Percentiles rank a stretch among this genome's conserved stretches.
These are phyloP conservation scores for Aplodontia rufa DNA, from an alignment of 2,113 vertebrate species.

Conservation along the genomic window DNA sequence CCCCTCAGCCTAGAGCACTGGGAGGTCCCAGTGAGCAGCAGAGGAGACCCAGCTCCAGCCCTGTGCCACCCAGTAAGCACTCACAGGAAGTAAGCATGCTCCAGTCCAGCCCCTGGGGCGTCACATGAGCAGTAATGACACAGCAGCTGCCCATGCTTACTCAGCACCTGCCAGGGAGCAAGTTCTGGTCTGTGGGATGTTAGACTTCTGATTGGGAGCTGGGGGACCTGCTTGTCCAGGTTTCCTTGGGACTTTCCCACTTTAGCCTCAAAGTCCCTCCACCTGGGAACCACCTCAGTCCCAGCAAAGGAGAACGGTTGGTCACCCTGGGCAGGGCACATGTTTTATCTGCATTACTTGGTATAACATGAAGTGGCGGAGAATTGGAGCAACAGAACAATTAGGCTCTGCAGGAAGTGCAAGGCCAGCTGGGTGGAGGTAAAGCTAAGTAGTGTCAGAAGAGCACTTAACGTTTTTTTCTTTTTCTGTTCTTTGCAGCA, in stretches of 20 bases:
- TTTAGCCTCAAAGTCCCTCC: not conserved
- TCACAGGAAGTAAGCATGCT: not conserved
- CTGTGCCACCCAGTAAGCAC: not conserved
- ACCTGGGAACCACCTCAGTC: not conserved
- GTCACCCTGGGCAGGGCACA: not conserved
- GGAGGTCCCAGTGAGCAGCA: not conserved
- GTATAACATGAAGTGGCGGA: not conserved
- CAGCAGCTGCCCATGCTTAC: not conserved
- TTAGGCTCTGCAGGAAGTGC: too few relatives aligned
- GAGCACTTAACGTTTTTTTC: not conserved
- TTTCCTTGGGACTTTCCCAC: not conserved
- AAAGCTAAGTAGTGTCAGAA: not conserved
- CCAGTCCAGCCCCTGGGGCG: rapidly evolving
- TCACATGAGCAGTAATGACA: rapidly evolving
- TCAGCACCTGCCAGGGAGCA: too few relatives aligned
- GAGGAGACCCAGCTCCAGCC: not conserved
- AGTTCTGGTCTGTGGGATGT: not conserved
- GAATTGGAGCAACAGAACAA: not conserved
- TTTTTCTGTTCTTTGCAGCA: too few relatives aligned
- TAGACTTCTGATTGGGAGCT: not conserved
- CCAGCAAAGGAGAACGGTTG: not conserved
- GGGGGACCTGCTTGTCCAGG: not conserved
- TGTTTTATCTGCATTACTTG: not conserved
- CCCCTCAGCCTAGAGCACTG: not conserved
- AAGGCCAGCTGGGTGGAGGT: rapidly evolving